These are phyloP conservation scores for Tinamus guttatus DNA, from an alignment of 2,113 vertebrate species.

Conservation along the genomic window DNA sequence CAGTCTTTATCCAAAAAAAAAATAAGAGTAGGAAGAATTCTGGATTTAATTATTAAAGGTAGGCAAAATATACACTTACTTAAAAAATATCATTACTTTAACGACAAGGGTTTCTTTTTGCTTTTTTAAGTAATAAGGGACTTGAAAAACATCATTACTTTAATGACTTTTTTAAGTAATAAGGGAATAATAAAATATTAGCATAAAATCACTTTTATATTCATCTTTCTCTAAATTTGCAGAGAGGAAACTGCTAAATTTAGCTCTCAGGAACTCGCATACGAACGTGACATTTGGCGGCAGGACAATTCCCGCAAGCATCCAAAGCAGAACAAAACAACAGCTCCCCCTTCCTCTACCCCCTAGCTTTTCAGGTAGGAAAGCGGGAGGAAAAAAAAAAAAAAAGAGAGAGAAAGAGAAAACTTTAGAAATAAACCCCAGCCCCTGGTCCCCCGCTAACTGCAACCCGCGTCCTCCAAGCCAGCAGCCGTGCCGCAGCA, in stretches of 20 bases:
- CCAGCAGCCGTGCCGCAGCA: not conserved
- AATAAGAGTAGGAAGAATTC: not conserved
- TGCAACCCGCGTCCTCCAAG: not conserved
- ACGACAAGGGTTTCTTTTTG: not conserved
- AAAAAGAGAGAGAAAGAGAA: not conserved
- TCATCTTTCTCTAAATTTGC: not conserved
- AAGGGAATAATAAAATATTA: not conserved
- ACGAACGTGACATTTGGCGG: not conserved
- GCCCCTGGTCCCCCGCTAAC: not conserved
- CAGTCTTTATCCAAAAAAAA: constrained; percentile 2
- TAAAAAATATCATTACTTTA: not conserved
- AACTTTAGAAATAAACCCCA: not conserved
- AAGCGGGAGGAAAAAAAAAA: not conserved
- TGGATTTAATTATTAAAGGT: not conserved
- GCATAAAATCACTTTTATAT: not conserved
- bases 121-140: not conserved
- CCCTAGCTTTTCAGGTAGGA: not conserved
- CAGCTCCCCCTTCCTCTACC: not conserved
- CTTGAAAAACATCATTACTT: too few species aligned
- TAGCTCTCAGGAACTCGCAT: not conserved
- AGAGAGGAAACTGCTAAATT: not conserved
- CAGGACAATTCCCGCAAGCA: not conserved
- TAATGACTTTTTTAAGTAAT: not conserved
- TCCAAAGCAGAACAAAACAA: not conserved
- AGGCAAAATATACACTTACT: not conserved